phyloP scores from a whole-genome alignment of 2,888 invertebrate genomes.

The Plebejus anna region DNA sequence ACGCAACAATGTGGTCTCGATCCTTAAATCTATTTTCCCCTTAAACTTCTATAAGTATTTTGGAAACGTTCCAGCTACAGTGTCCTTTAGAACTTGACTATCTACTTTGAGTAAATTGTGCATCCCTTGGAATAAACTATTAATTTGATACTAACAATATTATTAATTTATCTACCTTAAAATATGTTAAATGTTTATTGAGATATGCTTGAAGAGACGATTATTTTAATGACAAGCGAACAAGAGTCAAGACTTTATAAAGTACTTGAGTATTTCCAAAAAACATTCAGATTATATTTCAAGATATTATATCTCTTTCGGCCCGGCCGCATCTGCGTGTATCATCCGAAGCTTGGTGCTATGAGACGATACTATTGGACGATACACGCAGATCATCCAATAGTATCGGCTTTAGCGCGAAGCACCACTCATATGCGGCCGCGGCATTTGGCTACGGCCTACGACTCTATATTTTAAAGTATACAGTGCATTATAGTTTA shows the following conservation, averaged over 20 bases:
- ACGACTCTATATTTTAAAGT: background rate
- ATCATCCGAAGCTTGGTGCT: too few relatives aligned
- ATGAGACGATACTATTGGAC: too few relatives aligned
- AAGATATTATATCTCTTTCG: background rate
- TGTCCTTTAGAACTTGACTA: slow-evolving; percentile 13
- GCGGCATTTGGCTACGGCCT: background rate
- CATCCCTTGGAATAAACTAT: background rate
- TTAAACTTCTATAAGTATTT: background rate
- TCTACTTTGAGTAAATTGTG: slow-evolving; percentile 9
- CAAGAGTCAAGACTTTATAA: background rate
- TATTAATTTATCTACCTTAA: background rate
- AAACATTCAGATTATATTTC: background rate
- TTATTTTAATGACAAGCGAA: slow-evolving; percentile 10
- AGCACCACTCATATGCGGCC: too few relatives aligned
- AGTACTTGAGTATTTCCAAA: background rate
- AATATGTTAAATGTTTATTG: background rate
- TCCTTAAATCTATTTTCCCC: background rate
- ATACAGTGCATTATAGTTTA: background rate
- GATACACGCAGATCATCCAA: too few relatives aligned
- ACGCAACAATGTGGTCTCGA: background rate
- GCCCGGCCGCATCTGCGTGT: too few relatives aligned
- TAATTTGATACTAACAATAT: background rate
- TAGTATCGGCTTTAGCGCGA: too few relatives aligned
- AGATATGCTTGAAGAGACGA: background rate
- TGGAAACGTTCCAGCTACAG: background rate